These are phyloP conservation scores for Cacajao melanocephalus DNA, from an alignment of 2,797 vertebrate species.

Conservation along the genomic window DNA sequence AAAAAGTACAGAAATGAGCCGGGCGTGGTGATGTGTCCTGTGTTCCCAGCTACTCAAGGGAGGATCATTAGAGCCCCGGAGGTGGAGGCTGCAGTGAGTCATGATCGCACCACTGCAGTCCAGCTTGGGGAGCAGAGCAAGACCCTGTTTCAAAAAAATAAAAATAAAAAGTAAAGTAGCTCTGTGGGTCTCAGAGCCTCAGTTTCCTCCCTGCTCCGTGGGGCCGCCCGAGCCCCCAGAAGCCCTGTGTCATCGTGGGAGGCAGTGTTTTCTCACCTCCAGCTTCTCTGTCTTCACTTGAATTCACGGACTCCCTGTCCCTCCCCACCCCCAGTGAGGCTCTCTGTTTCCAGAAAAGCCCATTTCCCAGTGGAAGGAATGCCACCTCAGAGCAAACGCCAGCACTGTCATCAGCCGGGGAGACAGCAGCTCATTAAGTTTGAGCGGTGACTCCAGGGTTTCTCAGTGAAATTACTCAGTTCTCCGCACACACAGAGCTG, in stretches of 20 bases:
- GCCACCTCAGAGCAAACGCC: background rate
- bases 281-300: background rate
- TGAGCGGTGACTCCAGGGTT: background rate
- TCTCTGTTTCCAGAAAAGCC: background rate
- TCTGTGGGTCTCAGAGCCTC: background rate
- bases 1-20: background rate
- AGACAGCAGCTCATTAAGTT: background rate
- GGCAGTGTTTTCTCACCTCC: too few species aligned
- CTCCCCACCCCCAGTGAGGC: background rate
- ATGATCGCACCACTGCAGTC: background rate
- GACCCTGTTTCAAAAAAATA: background rate
- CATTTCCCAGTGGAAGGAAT: background rate
- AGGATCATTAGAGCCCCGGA: background rate
- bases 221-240: accelerated
- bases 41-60: background rate
- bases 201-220: accelerated
- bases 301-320: background rate
- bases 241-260: accelerated
- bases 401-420: accelerated
- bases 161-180: too few species aligned
- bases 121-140: background rate
- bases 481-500: background rate
- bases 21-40: background rate
- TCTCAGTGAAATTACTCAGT: background rate
- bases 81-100: background rate